These are phyloP conservation scores for Bombus confusus DNA, from an alignment of 1,140 invertebrate genomes.

Conservation along the genomic window DNA sequence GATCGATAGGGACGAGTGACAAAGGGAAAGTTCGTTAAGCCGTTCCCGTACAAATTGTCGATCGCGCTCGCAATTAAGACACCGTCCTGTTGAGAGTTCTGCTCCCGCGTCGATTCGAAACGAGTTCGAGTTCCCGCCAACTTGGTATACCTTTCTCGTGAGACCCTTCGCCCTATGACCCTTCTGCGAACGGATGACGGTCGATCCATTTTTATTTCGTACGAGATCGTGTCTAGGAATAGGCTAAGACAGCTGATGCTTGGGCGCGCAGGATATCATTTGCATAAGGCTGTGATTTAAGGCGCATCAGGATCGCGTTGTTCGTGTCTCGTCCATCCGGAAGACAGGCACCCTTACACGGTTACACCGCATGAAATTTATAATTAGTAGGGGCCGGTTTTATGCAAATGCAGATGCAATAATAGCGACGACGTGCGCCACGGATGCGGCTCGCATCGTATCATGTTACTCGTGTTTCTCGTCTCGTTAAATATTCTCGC, in stretches of 20 bases:
- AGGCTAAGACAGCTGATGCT: slow-evolving; percentile 64
- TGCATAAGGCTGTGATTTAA: slow-evolving; percentile 58
- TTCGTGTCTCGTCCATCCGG: slow-evolving; percentile 39
- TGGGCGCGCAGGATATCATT: slow-evolving; percentile 50
- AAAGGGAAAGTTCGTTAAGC: slow-evolving; percentile 66
- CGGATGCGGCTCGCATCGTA: slow-evolving; percentile 37
- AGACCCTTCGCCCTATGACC: neutral
- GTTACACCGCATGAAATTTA: slow-evolving; percentile 54
- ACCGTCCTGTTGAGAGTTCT: neutral
- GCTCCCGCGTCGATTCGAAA: neutral
- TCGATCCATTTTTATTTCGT: slow-evolving; percentile 36
- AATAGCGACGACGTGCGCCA: slow-evolving; percentile 47
- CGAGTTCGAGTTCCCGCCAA: slow-evolving; percentile 8
- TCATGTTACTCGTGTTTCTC: slow-evolving; percentile 53
- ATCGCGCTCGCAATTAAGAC: slow-evolving; percentile 61
- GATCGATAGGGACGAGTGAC: slow-evolving; percentile 60
- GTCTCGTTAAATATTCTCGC: slow-evolving; percentile 42
- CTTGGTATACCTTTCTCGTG: neutral
- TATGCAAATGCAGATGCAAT: slow-evolving; percentile 60
- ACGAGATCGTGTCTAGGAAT: slow-evolving; percentile 33
- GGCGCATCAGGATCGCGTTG: slow-evolving; percentile 23
- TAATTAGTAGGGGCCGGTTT: slow-evolving; percentile 62
- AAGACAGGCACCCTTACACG: slow-evolving; percentile 47
- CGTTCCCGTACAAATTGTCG: slow-evolving; percentile 59
- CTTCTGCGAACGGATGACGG: neutral